Conservation (phyloP, 2,888 invertebrate species). For the Zeuzera pyrina region DNA sequence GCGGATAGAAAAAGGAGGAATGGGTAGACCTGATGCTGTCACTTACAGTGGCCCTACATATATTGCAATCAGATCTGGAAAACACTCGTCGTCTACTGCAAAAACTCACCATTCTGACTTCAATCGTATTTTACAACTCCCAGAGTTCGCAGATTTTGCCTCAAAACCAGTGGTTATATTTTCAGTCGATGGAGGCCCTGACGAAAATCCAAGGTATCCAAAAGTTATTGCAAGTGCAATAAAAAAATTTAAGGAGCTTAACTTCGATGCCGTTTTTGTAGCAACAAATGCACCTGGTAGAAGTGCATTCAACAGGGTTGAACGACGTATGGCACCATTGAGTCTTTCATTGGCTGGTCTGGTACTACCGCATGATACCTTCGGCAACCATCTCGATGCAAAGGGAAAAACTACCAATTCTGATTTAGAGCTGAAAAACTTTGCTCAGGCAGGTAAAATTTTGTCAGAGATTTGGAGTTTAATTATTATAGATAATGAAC, state of each 20-base stretch:
- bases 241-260: conserved; percentile 11
- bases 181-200: conserved; percentile 11
- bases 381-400: conserved; percentile 8
- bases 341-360: conserved; percentile 14
- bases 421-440: conserved; percentile 21
- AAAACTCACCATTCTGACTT: background rate
- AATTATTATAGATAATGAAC: conserved; percentile 5
- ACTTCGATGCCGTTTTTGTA: conserved; percentile 21
- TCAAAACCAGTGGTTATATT: conserved; percentile 17
- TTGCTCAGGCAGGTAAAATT: conserved; percentile 6
- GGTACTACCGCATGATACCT: conserved; percentile 13
- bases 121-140: background rate
- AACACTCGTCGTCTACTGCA: conserved; percentile 15
- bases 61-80: conserved; percentile 13
- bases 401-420: conserved; percentile 23
- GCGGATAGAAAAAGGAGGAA: background rate
- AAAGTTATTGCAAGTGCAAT: conserved; percentile 13
- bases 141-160: conserved; percentile 8
- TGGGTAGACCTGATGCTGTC: background rate
- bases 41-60: background rate
- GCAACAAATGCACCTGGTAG: conserved; percentile 35
- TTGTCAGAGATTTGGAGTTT: conserved; percentile 8
- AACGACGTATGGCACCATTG: conserved; percentile 16
- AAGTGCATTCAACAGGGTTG: conserved; percentile 15
- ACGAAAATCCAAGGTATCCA: conserved; percentile 13